These are phyloP conservation scores for Drosophila sturtevanti DNA, from an alignment of 1,140 invertebrate species.

Conservation along the genomic window DNA sequence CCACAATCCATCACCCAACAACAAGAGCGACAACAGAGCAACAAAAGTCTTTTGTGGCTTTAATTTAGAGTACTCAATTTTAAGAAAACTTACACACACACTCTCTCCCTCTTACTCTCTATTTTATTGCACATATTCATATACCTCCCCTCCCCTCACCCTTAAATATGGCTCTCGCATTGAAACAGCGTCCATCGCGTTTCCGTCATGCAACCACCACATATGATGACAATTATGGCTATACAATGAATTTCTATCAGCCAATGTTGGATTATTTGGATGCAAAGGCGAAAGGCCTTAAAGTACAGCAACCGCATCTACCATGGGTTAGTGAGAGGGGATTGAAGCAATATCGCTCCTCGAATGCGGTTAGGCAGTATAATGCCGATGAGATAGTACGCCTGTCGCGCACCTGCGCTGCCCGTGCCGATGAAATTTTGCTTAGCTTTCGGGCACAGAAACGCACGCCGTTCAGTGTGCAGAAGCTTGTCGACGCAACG, in stretches of 20 bases:
- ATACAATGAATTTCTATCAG: conserved; percentile 91
- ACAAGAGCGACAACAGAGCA: conserved; percentile 10
- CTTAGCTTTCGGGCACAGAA: conserved; percentile 85
- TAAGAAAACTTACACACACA: conserved; percentile 27
- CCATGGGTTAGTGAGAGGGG: conserved; percentile 89
- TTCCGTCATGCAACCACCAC: conserved; percentile 82
- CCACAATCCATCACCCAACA: no score
- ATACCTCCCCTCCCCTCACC: background rate
- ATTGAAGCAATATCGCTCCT: conserved; percentile 85
- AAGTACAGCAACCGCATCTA: conserved; percentile 85
- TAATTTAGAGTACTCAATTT: conserved; percentile 64
- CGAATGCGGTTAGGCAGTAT: conserved; percentile 85
- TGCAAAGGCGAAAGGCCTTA: conserved; percentile 83
- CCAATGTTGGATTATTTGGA: conserved; percentile 93
- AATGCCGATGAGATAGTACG: conserved; percentile 86
- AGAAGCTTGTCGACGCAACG: conserved; percentile 86
- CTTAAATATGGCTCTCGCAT: conserved; percentile 60
- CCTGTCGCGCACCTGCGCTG: conserved; percentile 86
- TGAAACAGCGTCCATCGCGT: conserved; percentile 78
- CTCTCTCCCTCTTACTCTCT: background rate
- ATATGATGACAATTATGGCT: conserved; percentile 91
- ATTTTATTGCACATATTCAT: background rate
- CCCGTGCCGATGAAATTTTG: conserved; percentile 87
- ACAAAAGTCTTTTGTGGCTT: conserved; percentile 57
- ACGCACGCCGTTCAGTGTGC: conserved; percentile 87